Percentiles rank a stretch among this genome's conserved stretches.
These are phyloP conservation scores for Eutolmus rufibarbis DNA, from an alignment of 2,888 invertebrate species.

Conservation along the genomic window DNA sequence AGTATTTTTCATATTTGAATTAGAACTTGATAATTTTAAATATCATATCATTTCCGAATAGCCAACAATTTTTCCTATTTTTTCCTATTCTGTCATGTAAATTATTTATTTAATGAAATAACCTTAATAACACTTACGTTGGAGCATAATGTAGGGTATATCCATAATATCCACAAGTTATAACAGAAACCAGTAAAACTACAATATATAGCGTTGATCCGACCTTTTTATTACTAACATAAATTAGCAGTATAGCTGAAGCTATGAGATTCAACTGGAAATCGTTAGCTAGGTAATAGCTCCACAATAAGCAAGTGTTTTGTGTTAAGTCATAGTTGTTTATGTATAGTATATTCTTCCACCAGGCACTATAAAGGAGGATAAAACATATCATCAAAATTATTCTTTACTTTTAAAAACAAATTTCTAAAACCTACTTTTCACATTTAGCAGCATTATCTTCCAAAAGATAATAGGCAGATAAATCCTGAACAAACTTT, in stretches of 20 bases:
- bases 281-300: slow-evolving; percentile 49
- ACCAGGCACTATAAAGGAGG: slow-evolving; percentile 65
- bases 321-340: slow-evolving; percentile 76
- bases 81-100: too few relatives aligned
- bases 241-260: not conserved
- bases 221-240: slow-evolving; percentile 53
- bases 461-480: slow-evolving; percentile 75
- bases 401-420: not conserved
- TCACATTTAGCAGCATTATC: slow-evolving; percentile 73
- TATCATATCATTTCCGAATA: too few relatives aligned
- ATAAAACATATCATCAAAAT: not conserved
- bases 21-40: too few relatives aligned
- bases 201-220: slow-evolving; percentile 54
- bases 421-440: slow-evolving; percentile 50
- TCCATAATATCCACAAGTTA: slow-evolving; percentile 65
- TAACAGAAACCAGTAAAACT: slow-evolving; percentile 60
- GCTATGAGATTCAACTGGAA: slow-evolving; percentile 31
- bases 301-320: slow-evolving; percentile 52
- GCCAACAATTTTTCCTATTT: too few relatives aligned
- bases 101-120: too few relatives aligned
- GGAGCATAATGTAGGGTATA: slow-evolving; percentile 61
- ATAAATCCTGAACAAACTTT: slow-evolving; percentile 68
- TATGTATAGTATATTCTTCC: slow-evolving; percentile 76
- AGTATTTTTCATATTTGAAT: too few relatives aligned
- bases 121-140: slow-evolving; percentile 58